Evolutionary conservation across 2,113 vertebrate genomes (phyloP).

Genomic region (Bubo blakistoni): DNA sequence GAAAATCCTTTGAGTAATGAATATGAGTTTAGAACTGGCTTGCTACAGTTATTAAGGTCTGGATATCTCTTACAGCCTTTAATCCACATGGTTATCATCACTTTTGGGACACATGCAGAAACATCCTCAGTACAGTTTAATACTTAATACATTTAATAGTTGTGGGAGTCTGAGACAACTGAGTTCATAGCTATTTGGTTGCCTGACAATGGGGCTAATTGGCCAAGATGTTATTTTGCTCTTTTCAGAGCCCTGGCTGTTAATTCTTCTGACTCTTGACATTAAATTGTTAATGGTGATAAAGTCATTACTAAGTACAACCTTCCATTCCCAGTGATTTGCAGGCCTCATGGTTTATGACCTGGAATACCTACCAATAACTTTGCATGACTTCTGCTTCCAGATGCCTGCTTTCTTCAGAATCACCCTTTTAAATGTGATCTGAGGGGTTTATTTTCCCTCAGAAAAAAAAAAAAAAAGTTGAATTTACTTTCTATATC

Average conservation of each 20-base stretch:
- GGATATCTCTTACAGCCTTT: background rate
- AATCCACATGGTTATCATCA: background rate
- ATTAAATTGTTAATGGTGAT: background rate
- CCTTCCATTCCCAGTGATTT: conserved; percentile 18
- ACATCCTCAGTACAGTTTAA: background rate
- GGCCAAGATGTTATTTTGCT: background rate
- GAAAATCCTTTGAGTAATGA: background rate
- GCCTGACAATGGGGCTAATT: background rate
- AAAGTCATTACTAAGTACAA: background rate
- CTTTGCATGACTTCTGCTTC: conserved; percentile 14
- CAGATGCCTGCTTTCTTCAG: background rate
- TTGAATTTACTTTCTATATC: background rate
- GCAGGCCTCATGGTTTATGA: background rate
- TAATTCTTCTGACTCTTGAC: background rate
- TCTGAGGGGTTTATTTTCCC: conserved; percentile 38
- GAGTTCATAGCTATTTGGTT: background rate
- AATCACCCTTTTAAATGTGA: conserved; percentile 22
- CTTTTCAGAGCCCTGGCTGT: background rate
- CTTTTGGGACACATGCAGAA: background rate
- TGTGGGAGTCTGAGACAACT: background rate
- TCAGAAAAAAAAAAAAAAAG: conserved; percentile 26
- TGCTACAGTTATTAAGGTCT: background rate
- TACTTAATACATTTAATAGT: background rate
- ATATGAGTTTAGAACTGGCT: background rate
- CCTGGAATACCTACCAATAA: conserved; percentile 35